Evolutionary conservation across 2,888 invertebrate species (phyloP).

Genomic region (Hylaea fasciaria): DNA sequence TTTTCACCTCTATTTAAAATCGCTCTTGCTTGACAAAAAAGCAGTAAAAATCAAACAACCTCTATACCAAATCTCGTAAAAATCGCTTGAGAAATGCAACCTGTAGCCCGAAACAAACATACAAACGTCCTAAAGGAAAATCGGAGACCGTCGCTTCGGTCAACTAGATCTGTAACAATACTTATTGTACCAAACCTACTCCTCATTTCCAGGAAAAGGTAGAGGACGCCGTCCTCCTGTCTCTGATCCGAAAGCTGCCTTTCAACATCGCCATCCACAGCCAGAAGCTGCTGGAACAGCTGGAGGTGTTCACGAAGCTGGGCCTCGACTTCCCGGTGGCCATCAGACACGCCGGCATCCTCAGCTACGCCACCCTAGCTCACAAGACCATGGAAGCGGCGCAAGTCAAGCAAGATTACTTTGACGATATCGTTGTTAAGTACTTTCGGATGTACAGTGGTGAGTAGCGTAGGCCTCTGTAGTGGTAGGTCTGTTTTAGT

Average conservation of each 20-base stretch:
- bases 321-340: conserved; percentile 75
- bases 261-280: conserved; percentile 87
- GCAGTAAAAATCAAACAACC: too few species aligned
- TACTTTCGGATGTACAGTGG: conserved; percentile 90
- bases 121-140: too few species aligned
- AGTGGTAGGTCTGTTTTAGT: too few species aligned
- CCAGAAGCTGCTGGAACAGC: conserved; percentile 79
- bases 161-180: too few species aligned
- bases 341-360: conserved; percentile 87
- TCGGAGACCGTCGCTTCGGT: too few species aligned
- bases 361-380: conserved; percentile 88
- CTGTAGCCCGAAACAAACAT: too few species aligned
- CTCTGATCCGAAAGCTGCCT: conserved; percentile 88
- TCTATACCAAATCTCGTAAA: too few species aligned
- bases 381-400: conserved; percentile 86
- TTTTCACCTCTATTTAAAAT: too few species aligned
- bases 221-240: conserved; percentile 87
- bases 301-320: conserved; percentile 80
- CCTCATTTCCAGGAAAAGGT: conserved; percentile 81
- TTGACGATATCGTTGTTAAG: conserved; percentile 89
- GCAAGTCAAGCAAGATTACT: conserved; percentile 85
- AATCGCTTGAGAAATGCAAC: too few species aligned
- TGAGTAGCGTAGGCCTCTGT: conserved; percentile 54
- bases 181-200: not conserved
- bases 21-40: too few species aligned